Percentiles rank a stretch among this genome's conserved stretches.
Conservation (phyloP, 23 tunicate genomes). For the Clavelina lepadiformis region DNA sequence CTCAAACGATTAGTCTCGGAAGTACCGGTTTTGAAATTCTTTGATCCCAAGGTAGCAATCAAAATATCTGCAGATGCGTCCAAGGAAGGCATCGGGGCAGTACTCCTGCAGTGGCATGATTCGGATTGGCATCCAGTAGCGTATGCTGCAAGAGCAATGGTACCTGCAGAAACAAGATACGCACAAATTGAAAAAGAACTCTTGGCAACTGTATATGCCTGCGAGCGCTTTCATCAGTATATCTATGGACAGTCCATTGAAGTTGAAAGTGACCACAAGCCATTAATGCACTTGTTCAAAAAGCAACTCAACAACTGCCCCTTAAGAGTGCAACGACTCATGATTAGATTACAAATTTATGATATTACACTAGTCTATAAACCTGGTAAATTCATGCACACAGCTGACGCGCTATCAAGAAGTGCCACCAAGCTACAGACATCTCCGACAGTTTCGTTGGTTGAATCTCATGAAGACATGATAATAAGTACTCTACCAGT, state of each 20-base stretch:
- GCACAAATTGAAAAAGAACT: constrained; percentile 31
- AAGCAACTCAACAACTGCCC: constrained; percentile 16
- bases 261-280: constrained; percentile 14
- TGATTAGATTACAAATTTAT: constrained; percentile 16
- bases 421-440: neutral
- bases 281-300: constrained; percentile 11
- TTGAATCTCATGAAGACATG: constrained; percentile 5
- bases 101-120: constrained; percentile 12
- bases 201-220: constrained; percentile 10
- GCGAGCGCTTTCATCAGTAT: constrained; percentile 25
- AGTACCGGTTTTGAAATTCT: constrained; percentile 6
- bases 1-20: neutral
- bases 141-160: constrained; percentile 10
- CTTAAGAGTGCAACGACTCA: constrained; percentile 10
- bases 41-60: constrained; percentile 2
- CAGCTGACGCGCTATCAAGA: constrained; percentile 19
- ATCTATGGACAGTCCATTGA: constrained; percentile 20
- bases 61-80: no score
- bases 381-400: constrained; percentile 11
- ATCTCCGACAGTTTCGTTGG: neutral
- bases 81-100: constrained; percentile 20
- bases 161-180: constrained; percentile 15
- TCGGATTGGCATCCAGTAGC: constrained; percentile 17
- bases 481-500: no score
- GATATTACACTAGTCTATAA: constrained; percentile 7